A percentile compares a stretch with the other conserved stretches of the same genome.
Conservation (phyloP, 2,888 invertebrate species). For the Desoria tigrina region DNA sequence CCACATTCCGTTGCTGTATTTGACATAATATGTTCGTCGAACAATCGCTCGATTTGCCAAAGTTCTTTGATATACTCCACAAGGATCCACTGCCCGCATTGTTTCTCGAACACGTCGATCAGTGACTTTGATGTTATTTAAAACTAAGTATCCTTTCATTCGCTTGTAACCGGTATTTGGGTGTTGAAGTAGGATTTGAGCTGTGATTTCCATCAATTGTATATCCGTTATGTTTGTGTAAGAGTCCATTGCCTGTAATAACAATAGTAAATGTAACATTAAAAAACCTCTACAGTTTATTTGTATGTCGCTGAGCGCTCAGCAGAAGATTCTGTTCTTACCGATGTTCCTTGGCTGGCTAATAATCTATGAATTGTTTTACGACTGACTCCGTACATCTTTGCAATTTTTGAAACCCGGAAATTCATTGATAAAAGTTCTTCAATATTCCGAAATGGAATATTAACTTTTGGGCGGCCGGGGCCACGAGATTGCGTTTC, state of each 20-base stretch:
- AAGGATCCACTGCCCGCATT: conserved; percentile 35
- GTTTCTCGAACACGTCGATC: conserved; percentile 13
- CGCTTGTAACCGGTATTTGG: conserved; percentile 43
- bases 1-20: conserved; percentile 36
- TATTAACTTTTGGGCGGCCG: conserved; percentile 17
- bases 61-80: conserved; percentile 29
- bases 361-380: conserved; percentile 19
- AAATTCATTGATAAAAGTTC: conserved; percentile 22
- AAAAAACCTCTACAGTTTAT: not conserved
- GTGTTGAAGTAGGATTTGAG: no score
- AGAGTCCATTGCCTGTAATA: no score
- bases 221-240: no score
- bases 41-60: conserved; percentile 30
- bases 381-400: conserved; percentile 11
- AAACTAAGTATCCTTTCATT: conserved; percentile 33
- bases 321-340: conserved; percentile 7
- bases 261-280: not conserved
- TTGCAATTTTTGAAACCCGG: conserved; percentile 19
- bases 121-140: conserved; percentile 21
- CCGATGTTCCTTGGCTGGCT: not conserved
- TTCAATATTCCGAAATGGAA: conserved; percentile 1
- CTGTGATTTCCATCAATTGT: no score
- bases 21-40: conserved; percentile 34
- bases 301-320: not conserved
- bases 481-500: no score